A percentile compares a stretch with the other conserved stretches of the same genome.
Evolutionary conservation across 2,888 invertebrate genomes (phyloP).

Genomic region (Gari tellinella): DNA sequence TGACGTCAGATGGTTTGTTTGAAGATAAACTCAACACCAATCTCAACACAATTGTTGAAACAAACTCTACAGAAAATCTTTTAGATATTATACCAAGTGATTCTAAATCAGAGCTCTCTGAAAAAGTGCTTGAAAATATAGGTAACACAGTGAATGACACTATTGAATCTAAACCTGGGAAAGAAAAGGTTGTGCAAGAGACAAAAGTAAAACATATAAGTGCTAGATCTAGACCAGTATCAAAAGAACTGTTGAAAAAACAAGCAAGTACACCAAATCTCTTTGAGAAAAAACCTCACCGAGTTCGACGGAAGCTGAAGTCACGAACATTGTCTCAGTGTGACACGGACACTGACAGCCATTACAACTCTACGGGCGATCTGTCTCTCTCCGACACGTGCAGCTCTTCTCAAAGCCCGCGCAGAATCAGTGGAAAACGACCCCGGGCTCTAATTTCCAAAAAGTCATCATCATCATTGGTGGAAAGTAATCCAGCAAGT

Average conservation of each 20-base stretch:
- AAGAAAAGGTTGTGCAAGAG: too few species aligned
- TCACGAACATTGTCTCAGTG: conserved; percentile 34
- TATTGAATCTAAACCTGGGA: too few species aligned
- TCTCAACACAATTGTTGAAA: too few species aligned
- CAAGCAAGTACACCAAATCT: neutral
- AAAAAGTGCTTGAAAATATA: too few species aligned
- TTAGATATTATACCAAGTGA: too few species aligned
- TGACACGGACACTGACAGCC: conserved; percentile 20
- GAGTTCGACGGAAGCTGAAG: conserved; percentile 4
- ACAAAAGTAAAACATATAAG: too few species aligned
- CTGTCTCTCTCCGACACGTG: conserved; percentile 2
- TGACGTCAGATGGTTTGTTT: too few species aligned
- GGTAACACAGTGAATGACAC: too few species aligned
- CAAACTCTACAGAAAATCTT: too few species aligned
- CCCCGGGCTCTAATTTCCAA: conserved; percentile 56
- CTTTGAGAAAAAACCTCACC: neutral
- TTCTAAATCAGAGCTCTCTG: too few species aligned
- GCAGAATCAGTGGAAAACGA: conserved; percentile 39
- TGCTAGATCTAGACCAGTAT: neutral
- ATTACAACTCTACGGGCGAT: too few species aligned
- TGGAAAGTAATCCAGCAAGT: conserved; percentile 17
- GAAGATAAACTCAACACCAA: too few species aligned
- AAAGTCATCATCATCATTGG: conserved; percentile 34
- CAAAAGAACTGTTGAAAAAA: neutral
- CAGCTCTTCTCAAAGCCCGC: conserved; percentile 1